These are phyloP conservation scores for Dendrocincla fuliginosa DNA, from an alignment of 2,797 vertebrate genomes.

Conservation along the genomic window DNA sequence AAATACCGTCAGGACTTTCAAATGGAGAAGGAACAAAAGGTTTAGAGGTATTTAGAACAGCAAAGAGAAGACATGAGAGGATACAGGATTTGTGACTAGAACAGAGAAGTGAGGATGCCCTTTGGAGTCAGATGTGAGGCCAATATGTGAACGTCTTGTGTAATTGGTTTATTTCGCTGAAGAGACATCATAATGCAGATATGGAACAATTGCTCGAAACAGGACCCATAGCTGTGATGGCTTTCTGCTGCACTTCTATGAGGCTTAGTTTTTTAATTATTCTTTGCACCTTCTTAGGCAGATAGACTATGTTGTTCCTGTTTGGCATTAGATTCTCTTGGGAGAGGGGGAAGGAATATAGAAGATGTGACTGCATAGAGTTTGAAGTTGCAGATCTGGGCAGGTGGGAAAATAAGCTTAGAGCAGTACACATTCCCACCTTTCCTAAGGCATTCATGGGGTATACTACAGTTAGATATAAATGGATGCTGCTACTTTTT, in stretches of 20 bases:
- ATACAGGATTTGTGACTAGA: neutral
- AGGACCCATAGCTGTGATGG: neutral
- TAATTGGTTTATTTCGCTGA: neutral
- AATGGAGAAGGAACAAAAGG: neutral
- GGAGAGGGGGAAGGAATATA: neutral
- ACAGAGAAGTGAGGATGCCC: neutral
- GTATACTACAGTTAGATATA: neutral
- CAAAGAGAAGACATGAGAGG: neutral
- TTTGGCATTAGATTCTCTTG: neutral
- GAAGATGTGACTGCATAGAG: neutral
- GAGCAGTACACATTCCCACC: neutral
- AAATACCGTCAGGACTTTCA: neutral
- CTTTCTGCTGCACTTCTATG: neutral
- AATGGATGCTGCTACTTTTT: neutral
- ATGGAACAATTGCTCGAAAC: neutral
- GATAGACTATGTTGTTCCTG: neutral
- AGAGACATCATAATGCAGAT: neutral
- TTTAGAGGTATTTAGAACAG: neutral
- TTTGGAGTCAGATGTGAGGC: neutral
- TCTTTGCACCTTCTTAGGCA: neutral
- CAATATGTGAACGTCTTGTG: neutral
- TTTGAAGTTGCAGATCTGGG: fast-evolving
- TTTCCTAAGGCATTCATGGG: neutral
- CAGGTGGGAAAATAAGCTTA: neutral
- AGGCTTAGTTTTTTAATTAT: neutral